Evolutionary conservation across 2,797 vertebrate species (phyloP).

Genomic region (Aratinga solstitialis): DNA sequence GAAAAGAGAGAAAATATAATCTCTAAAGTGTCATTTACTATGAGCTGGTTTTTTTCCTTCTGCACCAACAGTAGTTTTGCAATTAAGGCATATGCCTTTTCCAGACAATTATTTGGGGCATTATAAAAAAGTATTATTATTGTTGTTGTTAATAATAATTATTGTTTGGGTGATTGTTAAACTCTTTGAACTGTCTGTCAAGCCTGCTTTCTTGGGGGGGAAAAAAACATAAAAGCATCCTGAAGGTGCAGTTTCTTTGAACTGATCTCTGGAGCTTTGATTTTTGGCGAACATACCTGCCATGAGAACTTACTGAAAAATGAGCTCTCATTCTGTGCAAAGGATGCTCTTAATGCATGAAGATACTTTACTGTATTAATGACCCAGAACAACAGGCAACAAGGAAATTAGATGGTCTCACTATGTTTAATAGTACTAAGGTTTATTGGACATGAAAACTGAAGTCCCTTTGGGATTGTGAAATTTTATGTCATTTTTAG

Average conservation of each 20-base stretch:
- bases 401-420: neutral
- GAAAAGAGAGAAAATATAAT: neutral
- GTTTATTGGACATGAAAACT: neutral
- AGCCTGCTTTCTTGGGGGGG: neutral
- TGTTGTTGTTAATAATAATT: slow-evolving; percentile 3
- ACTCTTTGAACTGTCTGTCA: slow-evolving; percentile 15
- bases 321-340: neutral
- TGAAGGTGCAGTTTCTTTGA: neutral
- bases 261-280: slow-evolving; percentile 26
- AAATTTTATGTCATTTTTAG: neutral
- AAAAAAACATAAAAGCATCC: neutral
- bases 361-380: neutral
- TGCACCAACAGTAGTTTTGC: neutral
- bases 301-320: slow-evolving; percentile 13
- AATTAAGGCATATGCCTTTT: neutral
- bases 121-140: neutral
- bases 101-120: neutral
- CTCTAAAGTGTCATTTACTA: neutral
- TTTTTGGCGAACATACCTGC: neutral
- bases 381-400: neutral
- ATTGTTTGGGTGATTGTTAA: neutral
- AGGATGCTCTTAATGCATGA: neutral
- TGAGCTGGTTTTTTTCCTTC: neutral
- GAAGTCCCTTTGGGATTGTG: neutral
- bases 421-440: neutral